Evolutionary conservation across 2,113 vertebrate species (phyloP), one percentile per base, ranked within the genome.

Genomic region (Chroicocephalus ridibundus): DNA sequence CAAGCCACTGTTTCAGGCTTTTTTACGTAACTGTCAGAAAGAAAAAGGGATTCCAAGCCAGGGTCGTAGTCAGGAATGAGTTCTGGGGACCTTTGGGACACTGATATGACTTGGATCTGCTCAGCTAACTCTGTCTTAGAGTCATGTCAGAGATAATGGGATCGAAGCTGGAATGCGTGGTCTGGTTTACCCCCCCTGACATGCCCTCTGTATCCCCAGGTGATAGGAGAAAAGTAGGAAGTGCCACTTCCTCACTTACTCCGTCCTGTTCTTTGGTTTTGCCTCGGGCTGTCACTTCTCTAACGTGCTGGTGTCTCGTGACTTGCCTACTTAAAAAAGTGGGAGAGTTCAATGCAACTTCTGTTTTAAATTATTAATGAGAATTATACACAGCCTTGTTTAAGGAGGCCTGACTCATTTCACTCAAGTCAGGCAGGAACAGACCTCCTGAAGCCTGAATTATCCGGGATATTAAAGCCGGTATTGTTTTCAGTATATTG

Each of bases 371-470:
- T 95, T 5, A 58, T 80, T 74, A 70, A 64, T 58, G 62, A 84
- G 62, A 93, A 61, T 75, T 36, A 64, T 29, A 58, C n/a, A 81
- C 80, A 83, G 44, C 52, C 86, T 82, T 64, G 29, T 80, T 90
- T 83, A 62, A 77, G 52, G 61, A 95, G 31, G 3, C 76, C 42
- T 65, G 29, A 34, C 86, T 78, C 19, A 25, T 78, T 86, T 78
- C 52, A 64, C 60, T 81, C 42, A 64, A 75, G 32, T 6, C 7
- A 86, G 54, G 38, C 66, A 80, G 54, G 86, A 91, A 19, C 38
- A 94, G 83, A 72, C 38, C 58, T 93, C 80, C 78, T 66, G 49
- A 93, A 96, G 66, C 62, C 70, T 77, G 66, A 89, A 77, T 89
- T 69, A 58, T 49, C 68, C 49, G 1, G 19, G 20, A 15, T 66